Evolutionary conservation across 2,113 vertebrate genomes (phyloP), one percentile per base, ranked within the genome.

Genomic region (Oncorhynchus keta): DNA sequence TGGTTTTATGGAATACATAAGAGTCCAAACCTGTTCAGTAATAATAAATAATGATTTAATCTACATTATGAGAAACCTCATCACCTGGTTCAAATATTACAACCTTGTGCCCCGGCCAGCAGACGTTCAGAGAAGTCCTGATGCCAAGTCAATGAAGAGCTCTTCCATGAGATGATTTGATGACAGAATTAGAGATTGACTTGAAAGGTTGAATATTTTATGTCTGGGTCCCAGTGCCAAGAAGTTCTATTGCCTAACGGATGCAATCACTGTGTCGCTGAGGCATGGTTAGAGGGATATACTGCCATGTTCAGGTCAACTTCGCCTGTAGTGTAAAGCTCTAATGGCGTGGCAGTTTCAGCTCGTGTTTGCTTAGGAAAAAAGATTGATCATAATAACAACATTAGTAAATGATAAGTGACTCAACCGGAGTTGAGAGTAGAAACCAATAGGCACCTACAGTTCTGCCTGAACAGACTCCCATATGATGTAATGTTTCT

Each of bases 401-500:
- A 89, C 88, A 91, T 81, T 35, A 45, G 72, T 87, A 79, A 45
- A 90, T 68, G 76, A 80, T 85, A 83, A 88, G 66, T 80, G 86
- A 84, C 82, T 87, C 73, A 18, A 79, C 73, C 87, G 85, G 7
- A 76, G 68, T 39, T 24, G 76, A 86, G 88, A 86, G 87, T 89
- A 78, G 81, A 83, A 84, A 35, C 18, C 59, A 72, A 72, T 32
- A 87, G 78, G 83, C 74, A 84, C 79, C 89, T 83, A 78, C 81
- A 76, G 85, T 77, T 6, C 48, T 64, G 80, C 73, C 79, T 81
- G 79, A 80, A 89, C 72, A 85, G 81, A 74, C 48, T 74, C 14
- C 78, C 79, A 74, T 30, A 87, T 93, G 92, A 93, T 77, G 90
- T 92, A 84, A 93, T 92, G 87, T 81, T 86, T 89, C 88, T 88